Base-by-base conservation (phyloP, 2,113 vertebrate species). In the Psophia crepitans region DNA sequence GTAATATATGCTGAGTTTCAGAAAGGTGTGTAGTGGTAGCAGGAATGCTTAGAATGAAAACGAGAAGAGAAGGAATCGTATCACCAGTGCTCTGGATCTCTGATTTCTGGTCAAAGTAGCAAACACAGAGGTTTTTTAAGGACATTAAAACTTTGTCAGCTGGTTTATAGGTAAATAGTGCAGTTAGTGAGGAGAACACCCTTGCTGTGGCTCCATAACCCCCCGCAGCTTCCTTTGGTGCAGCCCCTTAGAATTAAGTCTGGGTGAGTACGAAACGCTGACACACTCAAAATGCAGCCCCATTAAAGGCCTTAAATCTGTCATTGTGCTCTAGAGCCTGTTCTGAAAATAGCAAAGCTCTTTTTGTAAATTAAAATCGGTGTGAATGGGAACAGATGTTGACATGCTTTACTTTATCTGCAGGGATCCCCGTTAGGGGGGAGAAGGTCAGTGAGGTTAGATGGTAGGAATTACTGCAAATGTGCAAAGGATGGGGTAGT, bases 301-400 rank as follows among this genome's bases (percentile, higher is more conserved):
- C 98, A 98, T 99, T 99, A 98, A 98, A 98, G 98, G 97, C 97
- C 97, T 98, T 99, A 99, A 99, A 99, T 99, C 98, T 99, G 98
- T 99, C 98, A 99, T 98, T 98, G 98, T 98, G 96, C 96, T 96
- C 95, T 96, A 96, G 97, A 98, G 98, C 96, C 88, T 96, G 97
- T 84, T 98, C 97, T 98, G 97, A 98, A 98, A 98, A 98, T 98
- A 98, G 98, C 98, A 96, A 97, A 97, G 98, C 97, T 97, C 97
- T 98, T 98, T 98, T 98, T 98, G 97, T 97, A 98, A 98, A 98
- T 98, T 98, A 98, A 99, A 98, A 98, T 98, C 75, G 97, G 97
- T 97, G 97, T 97, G 98, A 98, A 98, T 94, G 97, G 97, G 97
- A 98, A 98, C 98, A 98, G 98, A 98, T 98, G 97, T 98, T 98